A percentile compares a stretch with the other conserved stretches of the same genome.
Conservation (phyloP, 2,113 vertebrate genomes). For the Pomatostomus ruficeps region DNA sequence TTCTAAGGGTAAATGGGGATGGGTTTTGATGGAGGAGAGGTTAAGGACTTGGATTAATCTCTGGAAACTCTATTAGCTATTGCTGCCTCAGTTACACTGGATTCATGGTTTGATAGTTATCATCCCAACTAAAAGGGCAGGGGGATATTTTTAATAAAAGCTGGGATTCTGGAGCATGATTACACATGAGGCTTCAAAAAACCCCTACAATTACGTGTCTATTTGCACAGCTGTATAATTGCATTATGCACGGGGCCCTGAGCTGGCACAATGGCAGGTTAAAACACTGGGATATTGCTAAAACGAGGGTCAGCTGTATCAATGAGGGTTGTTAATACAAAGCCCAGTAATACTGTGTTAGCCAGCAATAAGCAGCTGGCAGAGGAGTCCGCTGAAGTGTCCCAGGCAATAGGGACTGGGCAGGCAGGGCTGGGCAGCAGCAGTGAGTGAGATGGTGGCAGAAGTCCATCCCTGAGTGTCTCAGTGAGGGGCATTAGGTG, state of each 20-base stretch:
- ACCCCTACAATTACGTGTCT: neutral
- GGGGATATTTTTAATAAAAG: slow-evolving; percentile 36
- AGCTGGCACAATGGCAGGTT: slow-evolving; percentile 37
- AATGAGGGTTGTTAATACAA: neutral
- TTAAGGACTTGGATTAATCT: neutral
- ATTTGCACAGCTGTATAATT: slow-evolving; percentile 55
- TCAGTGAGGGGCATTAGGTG: neutral
- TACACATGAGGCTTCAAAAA: neutral
- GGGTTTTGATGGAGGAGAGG: neutral
- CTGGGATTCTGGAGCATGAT: neutral
- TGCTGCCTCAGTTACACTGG: neutral
- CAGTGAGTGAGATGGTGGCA: accelerated
- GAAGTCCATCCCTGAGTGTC: neutral
- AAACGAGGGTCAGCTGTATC: slow-evolving; percentile 31
- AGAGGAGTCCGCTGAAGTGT: neutral
- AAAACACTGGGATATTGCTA: slow-evolving; percentile 3
- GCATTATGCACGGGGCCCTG: slow-evolving; percentile 11
- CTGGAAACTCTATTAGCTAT: neutral
- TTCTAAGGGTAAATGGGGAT: neutral
- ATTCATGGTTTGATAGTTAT: neutral
- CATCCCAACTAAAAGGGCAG: neutral
- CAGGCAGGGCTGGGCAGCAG: neutral
- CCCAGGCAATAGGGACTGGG: neutral
- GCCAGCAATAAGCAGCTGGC: neutral
- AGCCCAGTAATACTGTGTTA: neutral